These are phyloP conservation scores for Oriolus oriolus DNA, from an alignment of 2,113 vertebrate species.

Conservation along the genomic window DNA sequence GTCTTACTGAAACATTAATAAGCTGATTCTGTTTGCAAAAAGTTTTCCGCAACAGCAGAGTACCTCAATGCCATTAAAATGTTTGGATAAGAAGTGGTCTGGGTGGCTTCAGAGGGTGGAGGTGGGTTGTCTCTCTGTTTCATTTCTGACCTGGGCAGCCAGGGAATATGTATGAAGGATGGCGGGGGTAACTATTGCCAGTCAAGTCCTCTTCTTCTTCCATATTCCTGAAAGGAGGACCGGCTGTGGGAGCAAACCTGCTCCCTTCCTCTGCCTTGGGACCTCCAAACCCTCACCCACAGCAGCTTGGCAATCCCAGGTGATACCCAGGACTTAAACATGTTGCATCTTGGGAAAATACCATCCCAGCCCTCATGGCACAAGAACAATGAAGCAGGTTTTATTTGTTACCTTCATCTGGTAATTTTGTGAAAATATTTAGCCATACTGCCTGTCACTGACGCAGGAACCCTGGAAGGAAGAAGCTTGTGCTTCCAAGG, in stretches of 20 bases:
- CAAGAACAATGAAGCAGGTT: rapidly evolving
- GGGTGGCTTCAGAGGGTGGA: background rate
- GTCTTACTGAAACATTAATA: background rate
- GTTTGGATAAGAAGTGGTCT: background rate
- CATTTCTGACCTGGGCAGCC: background rate
- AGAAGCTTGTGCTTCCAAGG: background rate
- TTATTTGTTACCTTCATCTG: background rate
- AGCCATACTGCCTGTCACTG: too few species aligned
- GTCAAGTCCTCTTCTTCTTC: background rate
- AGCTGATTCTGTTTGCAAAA: background rate
- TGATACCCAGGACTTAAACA: background rate
- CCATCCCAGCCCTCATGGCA: background rate
- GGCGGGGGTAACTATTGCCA: background rate
- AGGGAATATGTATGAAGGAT: rapidly evolving
- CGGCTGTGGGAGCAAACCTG: too few species aligned
- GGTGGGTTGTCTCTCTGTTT: background rate
- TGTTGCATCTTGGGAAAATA: background rate
- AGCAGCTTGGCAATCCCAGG: background rate
- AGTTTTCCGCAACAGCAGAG: background rate
- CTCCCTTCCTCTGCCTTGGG: background rate
- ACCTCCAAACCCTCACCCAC: background rate
- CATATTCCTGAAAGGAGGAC: background rate
- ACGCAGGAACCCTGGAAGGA: background rate
- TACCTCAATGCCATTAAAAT: background rate
- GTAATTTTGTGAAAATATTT: background rate